Evolutionary conservation across 2,797 vertebrate species (phyloP).

Genomic region (Eulemur mongoz): DNA sequence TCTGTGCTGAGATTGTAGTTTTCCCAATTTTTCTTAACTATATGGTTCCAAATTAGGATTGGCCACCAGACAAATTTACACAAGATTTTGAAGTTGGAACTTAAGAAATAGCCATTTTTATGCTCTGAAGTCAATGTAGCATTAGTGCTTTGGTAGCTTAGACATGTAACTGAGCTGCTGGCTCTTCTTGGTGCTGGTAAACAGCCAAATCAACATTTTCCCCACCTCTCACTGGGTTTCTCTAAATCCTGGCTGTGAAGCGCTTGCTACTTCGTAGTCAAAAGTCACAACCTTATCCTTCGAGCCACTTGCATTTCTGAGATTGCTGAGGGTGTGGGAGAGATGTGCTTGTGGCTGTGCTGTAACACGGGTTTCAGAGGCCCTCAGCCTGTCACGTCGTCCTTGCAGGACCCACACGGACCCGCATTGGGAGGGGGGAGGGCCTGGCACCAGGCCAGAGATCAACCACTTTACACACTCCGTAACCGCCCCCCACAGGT

Average conservation of each 20-base stretch:
- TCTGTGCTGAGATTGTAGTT: neutral
- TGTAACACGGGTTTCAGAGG: too few species aligned
- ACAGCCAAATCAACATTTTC: too few species aligned
- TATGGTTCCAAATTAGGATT: neutral
- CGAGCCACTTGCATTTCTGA: neutral
- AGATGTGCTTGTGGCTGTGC: too few species aligned
- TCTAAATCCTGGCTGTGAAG: neutral
- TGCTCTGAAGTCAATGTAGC: too few species aligned
- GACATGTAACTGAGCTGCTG: too few species aligned
- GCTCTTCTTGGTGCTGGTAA: neutral
- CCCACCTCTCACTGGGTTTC: neutral
- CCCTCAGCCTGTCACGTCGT: too few species aligned
- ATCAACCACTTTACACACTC: accelerated
- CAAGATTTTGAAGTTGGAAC: neutral
- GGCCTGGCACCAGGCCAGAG: neutral
- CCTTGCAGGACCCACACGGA: neutral
- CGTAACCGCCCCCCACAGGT: neutral
- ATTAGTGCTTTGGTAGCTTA: neutral
- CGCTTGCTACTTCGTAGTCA: neutral
- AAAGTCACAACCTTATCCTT: neutral
- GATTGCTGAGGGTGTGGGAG: neutral
- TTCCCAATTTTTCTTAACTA: too few species aligned
- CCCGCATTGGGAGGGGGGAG: too few species aligned
- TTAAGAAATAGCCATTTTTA: neutral
- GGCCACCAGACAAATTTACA: neutral